Evolutionary conservation across 2,113 vertebrate species (phyloP).

Genomic region (Oncorhynchus masou): DNA sequence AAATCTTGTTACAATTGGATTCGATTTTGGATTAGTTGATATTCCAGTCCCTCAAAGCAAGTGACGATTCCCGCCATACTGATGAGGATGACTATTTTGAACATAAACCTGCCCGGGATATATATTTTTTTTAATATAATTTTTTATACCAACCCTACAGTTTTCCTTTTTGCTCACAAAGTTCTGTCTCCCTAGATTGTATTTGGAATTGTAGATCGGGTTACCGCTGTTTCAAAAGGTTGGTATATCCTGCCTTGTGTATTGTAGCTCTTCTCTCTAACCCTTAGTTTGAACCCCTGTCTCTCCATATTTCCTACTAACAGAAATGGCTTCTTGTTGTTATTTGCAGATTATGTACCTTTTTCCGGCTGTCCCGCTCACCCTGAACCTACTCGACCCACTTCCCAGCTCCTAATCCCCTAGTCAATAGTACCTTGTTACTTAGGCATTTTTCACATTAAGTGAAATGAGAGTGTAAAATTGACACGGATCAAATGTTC

Average conservation of each 20-base stretch:
- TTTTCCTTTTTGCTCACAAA: conserved; percentile 75
- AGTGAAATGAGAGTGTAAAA: conserved; percentile 4
- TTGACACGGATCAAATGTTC: neutral
- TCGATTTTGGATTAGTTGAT: conserved; percentile 32
- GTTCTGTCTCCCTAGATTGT: conserved; percentile 97
- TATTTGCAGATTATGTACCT: conserved; percentile 69
- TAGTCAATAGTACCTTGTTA: conserved; percentile 26
- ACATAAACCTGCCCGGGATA: conserved; percentile 7
- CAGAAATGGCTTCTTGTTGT: conserved; percentile 82
- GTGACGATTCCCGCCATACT: conserved; percentile 24
- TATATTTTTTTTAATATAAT: conserved; percentile 48
- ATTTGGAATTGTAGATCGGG: conserved; percentile 99
- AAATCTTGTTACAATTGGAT: conserved; percentile 28
- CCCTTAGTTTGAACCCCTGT: conserved; percentile 83
- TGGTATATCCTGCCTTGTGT: conserved; percentile 99
- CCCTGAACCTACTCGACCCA: conserved; percentile 54
- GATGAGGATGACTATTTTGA: conserved; percentile 64
- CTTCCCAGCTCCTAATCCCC: conserved; percentile 45
- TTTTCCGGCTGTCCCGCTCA: conserved; percentile 75
- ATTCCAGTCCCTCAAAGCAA: conserved; percentile 38
- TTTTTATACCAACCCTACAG: conserved; percentile 57
- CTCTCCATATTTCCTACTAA: conserved; percentile 74
- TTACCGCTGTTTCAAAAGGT: conserved; percentile 99
- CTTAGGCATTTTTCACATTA: conserved; percentile 20
- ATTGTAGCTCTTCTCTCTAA: conserved; percentile 91